A percentile compares a stretch with the other conserved stretches of the same genome.
Conservation (phyloP, 2,888 invertebrate species). For the Gymnoscelis rufifasciata region DNA sequence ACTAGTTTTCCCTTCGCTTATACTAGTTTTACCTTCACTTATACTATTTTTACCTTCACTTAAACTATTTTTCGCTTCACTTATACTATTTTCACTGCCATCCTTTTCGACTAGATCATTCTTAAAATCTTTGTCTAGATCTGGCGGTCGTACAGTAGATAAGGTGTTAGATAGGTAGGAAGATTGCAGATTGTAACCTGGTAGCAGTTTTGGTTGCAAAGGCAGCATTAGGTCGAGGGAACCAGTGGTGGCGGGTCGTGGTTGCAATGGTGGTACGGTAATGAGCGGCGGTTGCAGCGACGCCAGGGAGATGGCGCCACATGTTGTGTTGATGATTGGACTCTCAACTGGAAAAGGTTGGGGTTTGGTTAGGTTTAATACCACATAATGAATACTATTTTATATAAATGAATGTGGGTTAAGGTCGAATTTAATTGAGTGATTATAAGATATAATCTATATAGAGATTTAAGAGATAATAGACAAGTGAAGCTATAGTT, state of each 20-base stretch:
- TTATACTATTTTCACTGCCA: conserved; percentile 4
- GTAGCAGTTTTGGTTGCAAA: conserved; percentile 84
- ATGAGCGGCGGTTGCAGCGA: conserved; percentile 74
- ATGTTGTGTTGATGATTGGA: conserved; percentile 69
- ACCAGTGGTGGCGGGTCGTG: conserved; percentile 84
- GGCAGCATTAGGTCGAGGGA: conserved; percentile 84
- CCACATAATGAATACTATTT: too few species aligned
- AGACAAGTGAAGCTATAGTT: too few species aligned
- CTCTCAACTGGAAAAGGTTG: conserved; percentile 75
- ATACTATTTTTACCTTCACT: too few species aligned
- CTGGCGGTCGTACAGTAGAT: conserved; percentile 71
- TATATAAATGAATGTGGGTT: too few species aligned
- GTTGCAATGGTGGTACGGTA: conserved; percentile 81
- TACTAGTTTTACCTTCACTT: conserved; percentile 8
- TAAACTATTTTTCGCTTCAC: neutral
- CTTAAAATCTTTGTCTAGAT: conserved; percentile 52
- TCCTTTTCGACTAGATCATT: conserved; percentile 62
- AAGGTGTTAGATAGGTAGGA: conserved; percentile 73
- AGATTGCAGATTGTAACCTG: conserved; percentile 74
- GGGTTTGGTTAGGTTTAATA: conserved; percentile 1
- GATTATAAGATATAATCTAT: too few species aligned
- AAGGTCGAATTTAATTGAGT: too few species aligned
- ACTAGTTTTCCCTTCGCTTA: conserved; percentile 1
- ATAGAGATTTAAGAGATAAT: too few species aligned
- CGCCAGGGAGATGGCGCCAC: conserved; percentile 71